Conservation (phyloP, 2,113 vertebrate genomes). For the Zosterops hypoxanthus region DNA sequence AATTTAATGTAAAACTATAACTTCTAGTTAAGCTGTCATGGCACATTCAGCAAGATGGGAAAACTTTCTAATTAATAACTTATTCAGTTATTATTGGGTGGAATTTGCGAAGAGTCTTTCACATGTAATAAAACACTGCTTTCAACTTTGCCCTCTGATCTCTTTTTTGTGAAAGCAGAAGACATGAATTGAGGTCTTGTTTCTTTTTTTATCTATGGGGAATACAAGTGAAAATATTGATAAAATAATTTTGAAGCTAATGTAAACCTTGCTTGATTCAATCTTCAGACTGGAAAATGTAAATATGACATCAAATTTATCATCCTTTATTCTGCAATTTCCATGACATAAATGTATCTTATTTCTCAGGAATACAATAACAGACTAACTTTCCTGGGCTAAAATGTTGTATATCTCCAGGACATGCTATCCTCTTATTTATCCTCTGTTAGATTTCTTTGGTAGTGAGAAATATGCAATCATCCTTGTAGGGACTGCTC, state of each 20-base stretch:
- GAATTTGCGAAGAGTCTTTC: not conserved
- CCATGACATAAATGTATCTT: not conserved
- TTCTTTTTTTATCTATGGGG: not conserved
- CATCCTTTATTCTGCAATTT: not conserved
- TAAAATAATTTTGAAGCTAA: not conserved
- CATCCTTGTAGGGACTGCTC: not conserved
- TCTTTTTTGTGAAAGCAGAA: not conserved
- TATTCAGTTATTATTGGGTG: not conserved
- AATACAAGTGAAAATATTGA: not conserved
- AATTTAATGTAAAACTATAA: not conserved
- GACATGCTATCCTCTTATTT: not conserved
- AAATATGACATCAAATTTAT: not conserved
- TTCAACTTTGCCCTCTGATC: not conserved
- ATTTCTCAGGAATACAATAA: not conserved
- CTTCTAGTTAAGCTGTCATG: not conserved
- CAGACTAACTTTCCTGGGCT: not conserved
- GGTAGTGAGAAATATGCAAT: not conserved
- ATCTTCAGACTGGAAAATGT: not conserved
- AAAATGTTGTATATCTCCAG: not conserved
- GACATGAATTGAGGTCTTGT: not conserved
- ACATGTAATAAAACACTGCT: not conserved
- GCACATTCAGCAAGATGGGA: not conserved
- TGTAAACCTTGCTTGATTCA: not conserved
- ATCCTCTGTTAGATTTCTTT: not conserved
- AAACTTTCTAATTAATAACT: not conserved